A percentile compares a stretch with the other conserved stretches of the same genome.
These are phyloP conservation scores for Gadus chalcogrammus DNA, from an alignment of 2,113 vertebrate species.

Conservation along the genomic window DNA sequence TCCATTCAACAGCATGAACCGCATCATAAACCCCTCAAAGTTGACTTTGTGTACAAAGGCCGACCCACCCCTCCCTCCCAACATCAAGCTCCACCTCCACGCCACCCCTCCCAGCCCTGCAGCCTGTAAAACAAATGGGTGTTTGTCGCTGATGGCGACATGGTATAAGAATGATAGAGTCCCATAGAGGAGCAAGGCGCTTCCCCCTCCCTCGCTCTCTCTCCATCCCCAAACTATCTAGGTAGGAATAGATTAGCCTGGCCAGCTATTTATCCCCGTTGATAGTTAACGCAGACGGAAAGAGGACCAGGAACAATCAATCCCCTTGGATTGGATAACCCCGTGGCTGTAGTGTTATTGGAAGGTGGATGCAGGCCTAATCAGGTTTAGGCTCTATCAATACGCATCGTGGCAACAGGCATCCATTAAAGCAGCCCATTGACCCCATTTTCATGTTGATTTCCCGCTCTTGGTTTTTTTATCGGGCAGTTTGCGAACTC, in stretches of 20 bases:
- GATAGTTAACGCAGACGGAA: slow-evolving; percentile 48
- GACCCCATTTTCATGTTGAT: slow-evolving; percentile 23
- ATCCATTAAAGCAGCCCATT: slow-evolving; percentile 46
- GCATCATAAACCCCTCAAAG: no score
- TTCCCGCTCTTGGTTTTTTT: slow-evolving; percentile 9
- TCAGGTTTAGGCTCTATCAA: slow-evolving; percentile 44
- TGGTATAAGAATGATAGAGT: slow-evolving; percentile 49
- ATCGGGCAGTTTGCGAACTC: slow-evolving; percentile 25
- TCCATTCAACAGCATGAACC: no score
- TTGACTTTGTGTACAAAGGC: no score
- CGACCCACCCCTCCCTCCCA: no score
- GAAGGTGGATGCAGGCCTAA: slow-evolving; percentile 47
- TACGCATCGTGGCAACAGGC: slow-evolving; percentile 28
- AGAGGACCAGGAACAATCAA: slow-evolving; percentile 47
- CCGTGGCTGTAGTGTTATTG: slow-evolving; percentile 47
- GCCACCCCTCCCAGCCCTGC: no score
- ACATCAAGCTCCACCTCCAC: no score
- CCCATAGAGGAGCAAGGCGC: slow-evolving; percentile 25
- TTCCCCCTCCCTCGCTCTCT: slow-evolving; percentile 52
- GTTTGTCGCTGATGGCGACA: slow-evolving; percentile 33
- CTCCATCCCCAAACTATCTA: slow-evolving; percentile 40
- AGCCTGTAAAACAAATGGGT: slow-evolving; percentile 31
- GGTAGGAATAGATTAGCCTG: slow-evolving; percentile 49
- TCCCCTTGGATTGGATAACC: slow-evolving; percentile 47
- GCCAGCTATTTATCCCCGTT: slow-evolving; percentile 52